Evolutionary conservation across 2,888 invertebrate species (phyloP), one percentile per base, ranked within the genome.

Genomic region (Latrodectus hesperus): DNA sequence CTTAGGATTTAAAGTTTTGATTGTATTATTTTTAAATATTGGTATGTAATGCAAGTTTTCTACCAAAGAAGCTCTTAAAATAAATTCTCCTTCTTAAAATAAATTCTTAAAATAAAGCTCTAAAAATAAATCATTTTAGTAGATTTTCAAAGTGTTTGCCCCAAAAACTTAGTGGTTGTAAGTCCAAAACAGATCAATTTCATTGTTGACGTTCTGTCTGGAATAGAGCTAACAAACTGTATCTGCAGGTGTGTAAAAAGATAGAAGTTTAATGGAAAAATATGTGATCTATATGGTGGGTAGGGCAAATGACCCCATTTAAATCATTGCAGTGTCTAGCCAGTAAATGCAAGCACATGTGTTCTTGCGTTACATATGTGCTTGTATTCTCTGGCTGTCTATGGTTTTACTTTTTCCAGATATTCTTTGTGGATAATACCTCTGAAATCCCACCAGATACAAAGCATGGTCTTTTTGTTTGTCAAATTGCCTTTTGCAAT

Each of bases 111-210:
- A n/a, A n/a, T n/a, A n/a, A n/a, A n/a, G n/a, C n/a, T n/a, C n/a
- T n/a, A n/a, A n/a, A n/a, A n/a, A n/a, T n/a, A n/a, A 53, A 55
- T 9, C 1, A 8, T 51, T 72, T 72, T 72, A 51, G 52, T 72
- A 72, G 52, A 51, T 72, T 17, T 72, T 72, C 52, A 38, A 38
- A 38, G 0, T 6, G 1, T 52, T 51, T 11, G 17, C 8, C 17
- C 72, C 1, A 9, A 3, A 52, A 72, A 17, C n/a, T 72, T 55
- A 12, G 14, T 72, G 51, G 72, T 51, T 16, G n/a, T 17, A 8
- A 72, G 52, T 72, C 51, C 72, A 72, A 72, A 72, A 72, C 72
- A 72, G 52, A 72, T 72, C 17, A 51, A 49, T 52, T 51, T 72
- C 52, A 51, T 51, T 72, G 11, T 51, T 8, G 9, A 16, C 51